Base-by-base conservation (phyloP, 1,140 invertebrate species). In the Stegodyphus dumicola region DNA sequence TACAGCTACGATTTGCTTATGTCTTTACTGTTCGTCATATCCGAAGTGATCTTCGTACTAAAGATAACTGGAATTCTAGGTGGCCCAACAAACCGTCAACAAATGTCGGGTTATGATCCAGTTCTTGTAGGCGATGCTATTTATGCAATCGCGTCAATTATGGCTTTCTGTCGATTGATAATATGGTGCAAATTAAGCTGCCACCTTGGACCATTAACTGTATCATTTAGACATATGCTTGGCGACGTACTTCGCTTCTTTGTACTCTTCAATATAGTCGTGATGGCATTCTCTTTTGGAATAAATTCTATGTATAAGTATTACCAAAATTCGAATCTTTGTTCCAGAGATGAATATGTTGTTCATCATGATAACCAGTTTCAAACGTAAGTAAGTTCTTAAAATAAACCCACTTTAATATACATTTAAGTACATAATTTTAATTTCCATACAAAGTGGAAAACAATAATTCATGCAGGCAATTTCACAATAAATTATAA, bases 181-280 rank as follows among this genome's bases (percentile, higher is more conserved):
- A 91, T 92, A 77, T 90, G 93, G 71, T 93, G 91, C 69, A 92
- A 93, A 87, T 88, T 93, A 7, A 92, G 92, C 86, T 93, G 92
- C 85, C 89, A 92, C 88, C 89, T 94, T 18, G 93, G 93, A 18
- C 93, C 93, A 0, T 88, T 94, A 78, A 77, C 86, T 6, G 79
- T 85, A n/a, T 87, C 87, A 5, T 69, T 88, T 66, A 86, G 64
- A n/a, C 69, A 87, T 33, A 88, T 88, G 87, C 53, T 86, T 9
- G 80, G 67, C 7, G 87, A 88, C 51, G 86, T 88, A 18, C 49
- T 77, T 2, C 78, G 87, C 6, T 88, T 88, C 48, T 70, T 88
- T 53, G 64, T 87, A 6, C 79, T 88, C 17, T 77, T 88, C 15
- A 13, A 70, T 3, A 83, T 88, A 13, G 71, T 88, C 18, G 74